Conservation (phyloP, 2,888 invertebrate species). For the Yponomeuta plumbellus region DNA sequence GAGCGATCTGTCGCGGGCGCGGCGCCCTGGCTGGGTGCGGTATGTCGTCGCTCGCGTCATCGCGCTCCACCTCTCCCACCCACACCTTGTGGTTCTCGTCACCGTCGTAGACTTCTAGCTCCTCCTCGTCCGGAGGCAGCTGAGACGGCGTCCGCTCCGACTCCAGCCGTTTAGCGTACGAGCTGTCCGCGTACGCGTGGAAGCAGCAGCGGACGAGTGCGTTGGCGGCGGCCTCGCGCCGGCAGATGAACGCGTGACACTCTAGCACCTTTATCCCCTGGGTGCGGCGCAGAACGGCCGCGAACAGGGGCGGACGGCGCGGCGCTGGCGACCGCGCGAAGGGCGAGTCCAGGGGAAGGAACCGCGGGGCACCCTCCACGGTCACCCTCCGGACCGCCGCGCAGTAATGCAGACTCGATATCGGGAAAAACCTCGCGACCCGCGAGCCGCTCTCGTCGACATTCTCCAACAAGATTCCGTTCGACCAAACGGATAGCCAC, state of each 20-base stretch:
- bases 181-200: slow-evolving; percentile 97
- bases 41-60: slow-evolving; percentile 82
- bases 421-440: slow-evolving; percentile 96
- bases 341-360: slow-evolving; percentile 96
- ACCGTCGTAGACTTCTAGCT: slow-evolving; percentile 90
- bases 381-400: slow-evolving; percentile 95
- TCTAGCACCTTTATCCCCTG: slow-evolving; percentile 98
- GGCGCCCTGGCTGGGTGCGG: slow-evolving; percentile 79
- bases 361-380: slow-evolving; percentile 86
- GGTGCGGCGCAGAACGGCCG: slow-evolving; percentile 95
- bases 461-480: slow-evolving; percentile 96
- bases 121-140: slow-evolving; percentile 78
- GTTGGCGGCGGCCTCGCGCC: slow-evolving; percentile 97
- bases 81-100: slow-evolving; percentile 97
- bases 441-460: slow-evolving; percentile 96
- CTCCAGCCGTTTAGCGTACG: slow-evolving; percentile 90
- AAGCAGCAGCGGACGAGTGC: slow-evolving; percentile 98
- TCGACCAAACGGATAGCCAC: slow-evolving; percentile 98
- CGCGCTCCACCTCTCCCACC: slow-evolving; percentile 88
- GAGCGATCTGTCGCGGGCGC: slow-evolving; percentile 87
- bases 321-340: slow-evolving; percentile 95
- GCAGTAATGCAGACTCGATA: slow-evolving; percentile 96
- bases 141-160: slow-evolving; percentile 72
- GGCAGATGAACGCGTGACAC: slow-evolving; percentile 99
- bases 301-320: slow-evolving; percentile 96